These are phyloP conservation scores for Psittacara wagleri DNA, from an alignment of 2,113 vertebrate genomes.

Conservation along the genomic window DNA sequence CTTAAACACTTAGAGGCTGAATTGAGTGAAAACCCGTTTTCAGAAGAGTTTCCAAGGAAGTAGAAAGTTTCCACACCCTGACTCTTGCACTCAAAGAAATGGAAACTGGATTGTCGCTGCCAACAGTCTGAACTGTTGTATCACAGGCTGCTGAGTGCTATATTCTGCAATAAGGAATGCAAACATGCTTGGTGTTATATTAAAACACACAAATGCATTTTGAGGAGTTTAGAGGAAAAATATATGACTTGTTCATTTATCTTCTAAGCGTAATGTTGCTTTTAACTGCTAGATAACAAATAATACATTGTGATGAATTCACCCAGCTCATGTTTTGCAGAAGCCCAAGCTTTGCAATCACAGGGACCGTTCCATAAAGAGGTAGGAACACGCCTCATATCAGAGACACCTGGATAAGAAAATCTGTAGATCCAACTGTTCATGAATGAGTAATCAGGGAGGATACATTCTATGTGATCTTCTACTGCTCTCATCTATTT, in stretches of 20 bases:
- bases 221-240: slow-evolving; percentile 37
- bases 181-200: slow-evolving; percentile 62
- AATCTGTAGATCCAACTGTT: background rate
- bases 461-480: background rate
- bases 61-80: slow-evolving; percentile 83
- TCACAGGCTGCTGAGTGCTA: slow-evolving; percentile 63
- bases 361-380: background rate
- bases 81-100: slow-evolving; percentile 75
- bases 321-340: background rate
- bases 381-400: background rate
- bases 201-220: slow-evolving; percentile 57
- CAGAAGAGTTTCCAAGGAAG: slow-evolving; percentile 84
- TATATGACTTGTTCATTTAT: background rate
- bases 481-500: background rate
- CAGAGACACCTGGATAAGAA: background rate
- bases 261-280: background rate
- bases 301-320: background rate
- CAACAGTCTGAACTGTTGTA: slow-evolving; percentile 72
- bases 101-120: slow-evolving; percentile 73
- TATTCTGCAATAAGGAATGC: slow-evolving; percentile 66
- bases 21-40: slow-evolving; percentile 82
- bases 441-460: background rate
- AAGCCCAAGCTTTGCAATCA: background rate
- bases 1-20: slow-evolving; percentile 82
- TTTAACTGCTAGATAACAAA: background rate